phyloP scores from a whole-genome alignment of 2,113 vertebrate species.

The Ceratotherium simum region DNA sequence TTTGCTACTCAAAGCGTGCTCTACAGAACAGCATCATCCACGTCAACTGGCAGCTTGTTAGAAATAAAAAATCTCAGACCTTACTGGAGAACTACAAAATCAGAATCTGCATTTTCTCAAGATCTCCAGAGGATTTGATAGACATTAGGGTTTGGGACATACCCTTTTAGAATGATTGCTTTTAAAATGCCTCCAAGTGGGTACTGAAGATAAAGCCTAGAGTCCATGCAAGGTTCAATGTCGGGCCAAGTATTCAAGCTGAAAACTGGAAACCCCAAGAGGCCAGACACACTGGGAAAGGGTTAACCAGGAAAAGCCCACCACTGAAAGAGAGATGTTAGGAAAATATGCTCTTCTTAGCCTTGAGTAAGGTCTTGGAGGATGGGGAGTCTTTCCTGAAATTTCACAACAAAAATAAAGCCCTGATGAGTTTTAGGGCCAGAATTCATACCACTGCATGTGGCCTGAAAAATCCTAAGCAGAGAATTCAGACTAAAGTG shows the following conservation, averaged over 20 bases:
- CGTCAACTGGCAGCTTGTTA: background rate
- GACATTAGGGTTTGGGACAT: background rate
- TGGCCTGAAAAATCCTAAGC: background rate
- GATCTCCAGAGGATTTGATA: background rate
- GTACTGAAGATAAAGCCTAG: background rate
- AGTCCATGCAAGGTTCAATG: background rate
- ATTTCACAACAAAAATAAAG: background rate
- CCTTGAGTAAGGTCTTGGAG: too few species aligned
- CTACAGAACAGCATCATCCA: background rate
- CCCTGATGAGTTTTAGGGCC: background rate
- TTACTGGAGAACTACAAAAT: background rate
- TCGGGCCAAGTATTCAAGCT: background rate
- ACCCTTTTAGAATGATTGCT: background rate
- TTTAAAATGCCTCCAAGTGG: background rate
- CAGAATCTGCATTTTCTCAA: background rate
- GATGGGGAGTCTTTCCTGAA: background rate
- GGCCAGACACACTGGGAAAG: background rate
- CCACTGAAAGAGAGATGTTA: background rate
- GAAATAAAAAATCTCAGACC: background rate
- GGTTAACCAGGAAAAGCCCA: background rate
- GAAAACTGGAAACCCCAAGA: background rate
- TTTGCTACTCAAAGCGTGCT: background rate
- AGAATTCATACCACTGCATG: background rate
- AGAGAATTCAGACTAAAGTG: background rate
- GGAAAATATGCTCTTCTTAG: background rate